phyloP scores from a whole-genome alignment of 2,797 vertebrate species.

The Kryptopterus vitreolus region DNA sequence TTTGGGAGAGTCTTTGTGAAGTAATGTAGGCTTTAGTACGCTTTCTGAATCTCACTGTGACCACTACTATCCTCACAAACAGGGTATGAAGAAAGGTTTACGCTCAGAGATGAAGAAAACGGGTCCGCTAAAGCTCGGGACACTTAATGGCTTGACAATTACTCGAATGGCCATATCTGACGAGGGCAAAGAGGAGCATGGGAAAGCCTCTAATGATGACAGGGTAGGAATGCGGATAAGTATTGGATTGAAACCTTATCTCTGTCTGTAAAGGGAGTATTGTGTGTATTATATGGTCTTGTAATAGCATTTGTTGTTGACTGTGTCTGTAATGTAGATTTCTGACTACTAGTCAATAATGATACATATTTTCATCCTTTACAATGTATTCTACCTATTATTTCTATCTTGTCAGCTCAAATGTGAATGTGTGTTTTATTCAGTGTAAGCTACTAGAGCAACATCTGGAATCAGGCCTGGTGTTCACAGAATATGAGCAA shows the following conservation, averaged over 20 bases:
- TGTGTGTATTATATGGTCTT: neutral
- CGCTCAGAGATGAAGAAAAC: slow-evolving; percentile 88
- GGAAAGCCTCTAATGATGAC: slow-evolving; percentile 87
- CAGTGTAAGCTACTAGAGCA: slow-evolving; percentile 89
- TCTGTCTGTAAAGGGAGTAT: neutral
- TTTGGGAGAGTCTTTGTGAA: slow-evolving; percentile 25
- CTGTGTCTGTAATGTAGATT: neutral
- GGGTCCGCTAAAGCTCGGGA: slow-evolving; percentile 88
- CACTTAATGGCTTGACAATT: slow-evolving; percentile 87
- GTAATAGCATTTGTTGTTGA: neutral
- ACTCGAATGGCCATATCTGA: slow-evolving; percentile 82
- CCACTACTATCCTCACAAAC: slow-evolving; percentile 34
- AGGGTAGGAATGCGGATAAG: slow-evolving; percentile 73
- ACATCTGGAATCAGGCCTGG: slow-evolving; percentile 87
- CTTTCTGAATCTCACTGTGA: slow-evolving; percentile 17
- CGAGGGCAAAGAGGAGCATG: slow-evolving; percentile 83
- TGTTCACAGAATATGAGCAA: slow-evolving; percentile 91
- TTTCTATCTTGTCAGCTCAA: neutral
- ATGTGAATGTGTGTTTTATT: slow-evolving; percentile 6
- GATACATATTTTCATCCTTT: neutral
- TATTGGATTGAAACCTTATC: neutral
- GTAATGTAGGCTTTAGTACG: neutral
- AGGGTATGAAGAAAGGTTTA: slow-evolving; percentile 91
- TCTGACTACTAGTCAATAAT: neutral
- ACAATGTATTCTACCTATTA: neutral